Evolutionary conservation across 2,888 invertebrate species (phyloP), one percentile per base, ranked within the genome.

Genomic region (Neoaliturus tenellus): DNA sequence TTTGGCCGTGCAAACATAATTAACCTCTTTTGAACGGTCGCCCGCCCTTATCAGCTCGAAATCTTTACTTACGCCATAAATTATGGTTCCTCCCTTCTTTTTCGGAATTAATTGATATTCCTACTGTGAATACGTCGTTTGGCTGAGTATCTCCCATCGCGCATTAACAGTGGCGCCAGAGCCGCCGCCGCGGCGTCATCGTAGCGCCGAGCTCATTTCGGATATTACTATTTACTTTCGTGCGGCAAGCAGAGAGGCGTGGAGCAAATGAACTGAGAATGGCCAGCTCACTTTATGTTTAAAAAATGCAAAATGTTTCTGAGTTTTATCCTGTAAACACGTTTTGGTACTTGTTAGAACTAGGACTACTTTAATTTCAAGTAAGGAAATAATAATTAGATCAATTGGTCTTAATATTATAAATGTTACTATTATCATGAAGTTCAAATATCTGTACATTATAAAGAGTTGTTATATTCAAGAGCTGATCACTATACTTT

Each of bases 1-100:
- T 62, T 62, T 62, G 62, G 62, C 62, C 62, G 62, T 28, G 62
- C 62, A 62, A 62, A 62, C 31, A 62, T 62, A 62, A 62, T 62
- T 62, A 62, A 62, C 62, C 28, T 62, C 62, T 62, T 62, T 31
- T 31, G 28, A 28, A 62, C 31, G 20, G 55, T 25, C 31, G 6
- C 31, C 28, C 55, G 25, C 5, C 23, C 8, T 62, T 62, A 62
- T 62, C 62, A 28, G 28, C 12, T 28, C 2, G 6, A 62, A 62
- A 62, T 62, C 62, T 31, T 62, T 62, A 62, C 62, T 6, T 31
- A 23, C 28, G 5, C 20, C 31, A 28, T 28, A 62, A 62, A 62
- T 62, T 14, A 28, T 12, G 62, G 28, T 28, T 62, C 62, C 62
- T 31, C 25, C 14, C 10, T 28, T 3, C 25, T 55, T 55, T 55